Conservation (phyloP, 2,888 invertebrate genomes). For the Zootermopsis nevadensis region DNA sequence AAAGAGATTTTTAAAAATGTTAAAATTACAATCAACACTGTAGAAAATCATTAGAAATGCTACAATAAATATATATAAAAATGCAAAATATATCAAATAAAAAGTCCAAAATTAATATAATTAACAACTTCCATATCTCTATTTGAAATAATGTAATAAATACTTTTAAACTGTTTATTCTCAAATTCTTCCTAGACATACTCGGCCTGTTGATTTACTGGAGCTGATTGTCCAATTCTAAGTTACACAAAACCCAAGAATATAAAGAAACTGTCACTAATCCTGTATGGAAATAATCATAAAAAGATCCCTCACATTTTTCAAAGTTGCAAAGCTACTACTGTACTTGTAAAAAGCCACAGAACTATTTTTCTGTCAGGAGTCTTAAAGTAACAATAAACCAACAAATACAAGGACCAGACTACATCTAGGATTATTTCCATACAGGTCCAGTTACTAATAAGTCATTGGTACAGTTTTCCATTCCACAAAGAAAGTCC, state of each 20-base stretch:
- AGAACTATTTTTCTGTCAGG: neutral
- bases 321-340: neutral
- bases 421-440: neutral
- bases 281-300: neutral
- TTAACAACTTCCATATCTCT: slow-evolving; percentile 8
- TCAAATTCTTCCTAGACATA: neutral
- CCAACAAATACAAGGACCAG: neutral
- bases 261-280: neutral
- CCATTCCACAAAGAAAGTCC: neutral
- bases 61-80: slow-evolving; percentile 16
- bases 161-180: slow-evolving; percentile 8
- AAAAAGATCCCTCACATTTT: neutral
- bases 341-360: neutral
- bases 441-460: neutral
- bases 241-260: slow-evolving; percentile 13
- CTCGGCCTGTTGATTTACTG: neutral
- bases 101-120: neutral
- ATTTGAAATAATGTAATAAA: slow-evolving; percentile 1
- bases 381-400: neutral
- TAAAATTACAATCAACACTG: slow-evolving; percentile 10
- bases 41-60: slow-evolving; percentile 13
- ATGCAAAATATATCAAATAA: slow-evolving; percentile 10
- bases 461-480: slow-evolving; percentile 1
- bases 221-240: neutral
- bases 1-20: neutral